Base-by-base conservation (phyloP, 1,140 invertebrate genomes). In the Heterodera carotae region DNA sequence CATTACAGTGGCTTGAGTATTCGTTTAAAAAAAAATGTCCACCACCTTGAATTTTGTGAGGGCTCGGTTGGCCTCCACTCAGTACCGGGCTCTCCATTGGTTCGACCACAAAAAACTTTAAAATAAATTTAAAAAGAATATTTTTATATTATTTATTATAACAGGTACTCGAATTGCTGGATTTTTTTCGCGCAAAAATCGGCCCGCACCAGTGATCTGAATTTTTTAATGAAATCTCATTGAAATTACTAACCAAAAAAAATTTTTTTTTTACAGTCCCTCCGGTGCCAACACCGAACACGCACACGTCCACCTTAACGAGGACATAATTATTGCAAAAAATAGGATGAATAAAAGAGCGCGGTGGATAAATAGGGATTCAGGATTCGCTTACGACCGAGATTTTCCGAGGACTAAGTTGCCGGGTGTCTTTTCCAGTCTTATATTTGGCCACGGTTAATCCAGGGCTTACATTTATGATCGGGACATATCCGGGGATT, bases 221-320 rank as follows among this genome's bases (percentile, higher is more conserved):
- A 66, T 15, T 25, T 2, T n/a, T n/a, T 39, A 39, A 39, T 39
- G 36, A 39, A 39, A n/a, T n/a, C 36, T 39, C 10, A 39, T 6
- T 6, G 36, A 39, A 39, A 39, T 6, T 39, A n/a, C n/a, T n/a
- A n/a, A n/a, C n/a, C n/a, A n/a, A 6, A 39, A 10, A 10, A 39
- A 39, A 0, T 29, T 69, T 53, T 15, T 27, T 62, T 25, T 34
- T 34, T 59, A 79, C 48, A 8, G 84, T 85, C 70, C 85, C 85
- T 56, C 86, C 85, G 15, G 85, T 88, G 64, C 85, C 85, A 36
- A 86, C 73, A 29, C 85, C 85, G 79, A 86, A 87, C 12, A 86
- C 85, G 64, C 83, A 83, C 12, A 76, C 83, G 59, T 86, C 86
- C 7, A 86, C 36, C 36, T 39, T 4, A 39, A 39, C 4, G 10